A percentile compares a stretch with the other conserved stretches of the same genome.
Conservation (phyloP, 2,113 vertebrate species). For the Lepisosteus oculatus region DNA sequence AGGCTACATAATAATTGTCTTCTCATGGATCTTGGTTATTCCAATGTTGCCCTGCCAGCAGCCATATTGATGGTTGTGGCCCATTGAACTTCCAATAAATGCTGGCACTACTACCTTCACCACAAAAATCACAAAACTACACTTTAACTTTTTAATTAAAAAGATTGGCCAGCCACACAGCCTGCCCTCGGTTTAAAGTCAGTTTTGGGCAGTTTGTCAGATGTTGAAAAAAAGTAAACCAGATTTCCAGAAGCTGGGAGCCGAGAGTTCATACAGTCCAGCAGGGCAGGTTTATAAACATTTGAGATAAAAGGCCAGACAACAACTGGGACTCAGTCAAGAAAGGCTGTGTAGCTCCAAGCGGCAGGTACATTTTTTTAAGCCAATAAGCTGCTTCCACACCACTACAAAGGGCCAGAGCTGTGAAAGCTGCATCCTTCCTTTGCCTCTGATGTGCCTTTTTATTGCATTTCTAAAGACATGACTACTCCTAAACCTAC, state of each 20-base stretch:
- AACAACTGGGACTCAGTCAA: slow-evolving; percentile 45
- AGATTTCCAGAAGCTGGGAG: not conserved
- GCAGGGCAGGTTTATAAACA: slow-evolving; percentile 22
- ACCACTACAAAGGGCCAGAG: slow-evolving; percentile 60
- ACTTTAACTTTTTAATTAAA: not conserved
- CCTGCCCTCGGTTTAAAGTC: not conserved
- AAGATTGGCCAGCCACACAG: not conserved
- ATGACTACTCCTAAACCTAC: not conserved
- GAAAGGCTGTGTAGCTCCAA: slow-evolving; percentile 50
- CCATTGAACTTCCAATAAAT: too few species aligned
- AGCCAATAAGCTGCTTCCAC: slow-evolving; percentile 45
- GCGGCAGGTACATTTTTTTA: slow-evolving; percentile 41
- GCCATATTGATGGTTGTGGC: not conserved
- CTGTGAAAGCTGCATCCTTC: slow-evolving; percentile 43
- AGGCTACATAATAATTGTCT: slow-evolving; percentile 38
- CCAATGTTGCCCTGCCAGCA: not conserved
- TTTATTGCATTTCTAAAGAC: slow-evolving; percentile 25
- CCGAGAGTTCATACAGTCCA: slow-evolving; percentile 3
- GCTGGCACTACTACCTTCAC: not conserved
- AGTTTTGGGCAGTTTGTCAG: not conserved
- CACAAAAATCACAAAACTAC: not conserved
- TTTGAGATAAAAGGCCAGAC: slow-evolving; percentile 44
- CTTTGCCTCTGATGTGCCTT: slow-evolving; percentile 47
- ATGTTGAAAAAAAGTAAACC: not conserved
- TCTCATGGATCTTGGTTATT: not conserved